phyloP scores from a whole-genome alignment of 1,140 invertebrate genomes.

The Drosophila pachea region DNA sequence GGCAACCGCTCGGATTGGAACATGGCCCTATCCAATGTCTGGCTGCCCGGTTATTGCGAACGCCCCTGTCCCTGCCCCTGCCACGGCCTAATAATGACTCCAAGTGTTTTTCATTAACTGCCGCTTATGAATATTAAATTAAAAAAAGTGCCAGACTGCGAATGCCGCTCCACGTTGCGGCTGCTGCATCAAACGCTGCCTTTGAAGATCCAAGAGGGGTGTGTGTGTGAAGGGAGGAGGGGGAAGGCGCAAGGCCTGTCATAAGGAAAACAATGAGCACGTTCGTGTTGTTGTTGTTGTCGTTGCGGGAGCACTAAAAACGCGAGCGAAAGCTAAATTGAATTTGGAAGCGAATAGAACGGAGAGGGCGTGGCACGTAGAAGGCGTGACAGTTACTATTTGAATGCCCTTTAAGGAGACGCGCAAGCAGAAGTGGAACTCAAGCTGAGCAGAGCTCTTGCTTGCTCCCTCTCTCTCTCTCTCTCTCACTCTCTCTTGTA shows the following conservation, averaged over 20 bases:
- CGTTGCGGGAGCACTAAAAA: conserved; percentile 43
- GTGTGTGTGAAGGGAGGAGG: background rate
- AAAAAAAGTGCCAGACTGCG: conserved; percentile 40
- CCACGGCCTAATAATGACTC: conserved; percentile 47
- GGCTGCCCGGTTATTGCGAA: conserved; percentile 6
- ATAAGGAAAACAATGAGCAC: conserved; percentile 47
- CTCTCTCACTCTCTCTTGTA: too few species aligned
- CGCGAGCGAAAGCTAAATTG: conserved; percentile 41
- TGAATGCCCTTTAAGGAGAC: background rate
- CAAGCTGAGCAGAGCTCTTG: too few species aligned
- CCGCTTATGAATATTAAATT: conserved; percentile 77
- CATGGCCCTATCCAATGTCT: background rate
- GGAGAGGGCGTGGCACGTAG: conserved; percentile 34
- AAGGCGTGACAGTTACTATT: conserved; percentile 38
- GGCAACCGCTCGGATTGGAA: conserved; percentile 22
- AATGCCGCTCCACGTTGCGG: conserved; percentile 29
- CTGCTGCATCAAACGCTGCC: conserved; percentile 14
- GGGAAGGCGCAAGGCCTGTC: background rate
- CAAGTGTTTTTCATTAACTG: conserved; percentile 76
- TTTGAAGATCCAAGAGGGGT: conserved; percentile 14
- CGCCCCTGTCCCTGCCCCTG: background rate
- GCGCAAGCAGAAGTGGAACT: too few species aligned
- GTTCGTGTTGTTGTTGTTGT: background rate
- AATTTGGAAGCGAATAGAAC: conserved; percentile 33
- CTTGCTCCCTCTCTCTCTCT: too few species aligned